Evolutionary conservation across 2,888 invertebrate species (phyloP).

Genomic region (Acheta domesticus): DNA sequence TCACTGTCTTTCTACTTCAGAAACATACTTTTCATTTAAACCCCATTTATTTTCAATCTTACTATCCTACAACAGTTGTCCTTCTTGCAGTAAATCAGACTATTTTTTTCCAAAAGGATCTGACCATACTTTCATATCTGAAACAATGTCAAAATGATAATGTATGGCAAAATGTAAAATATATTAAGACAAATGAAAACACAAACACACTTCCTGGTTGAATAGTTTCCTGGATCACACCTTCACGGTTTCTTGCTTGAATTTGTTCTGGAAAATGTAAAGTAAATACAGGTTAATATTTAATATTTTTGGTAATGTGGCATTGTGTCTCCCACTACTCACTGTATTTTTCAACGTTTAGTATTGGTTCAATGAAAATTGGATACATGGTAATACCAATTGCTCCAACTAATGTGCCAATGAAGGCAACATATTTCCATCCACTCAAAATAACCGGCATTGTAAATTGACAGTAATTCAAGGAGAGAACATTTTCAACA

Average conservation of each 20-base stretch:
- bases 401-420: slow-evolving; percentile 55
- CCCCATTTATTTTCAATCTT: no score
- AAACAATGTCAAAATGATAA: slow-evolving; percentile 41
- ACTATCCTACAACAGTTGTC: no score
- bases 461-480: no score
- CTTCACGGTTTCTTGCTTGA: slow-evolving; percentile 53
- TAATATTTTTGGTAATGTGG: background rate
- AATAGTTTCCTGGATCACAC: slow-evolving; percentile 57
- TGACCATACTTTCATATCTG: slow-evolving; percentile 61
- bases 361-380: slow-evolving; percentile 60
- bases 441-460: slow-evolving; percentile 42
- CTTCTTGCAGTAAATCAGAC: no score
- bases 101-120: slow-evolving; percentile 58
- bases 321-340: slow-evolving; percentile 43
- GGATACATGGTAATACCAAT: slow-evolving; percentile 58
- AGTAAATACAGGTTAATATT: background rate
- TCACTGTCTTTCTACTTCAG: no score
- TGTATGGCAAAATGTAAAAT: background rate
- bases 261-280: slow-evolving; percentile 50
- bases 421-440: slow-evolving; percentile 54
- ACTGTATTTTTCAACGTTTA: slow-evolving; percentile 63
- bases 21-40: no score
- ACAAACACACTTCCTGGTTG: slow-evolving; percentile 58
- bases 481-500: no score
- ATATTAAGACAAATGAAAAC: background rate